Base-by-base conservation (phyloP, 1,140 invertebrate genomes). In the Asbolus verrucosus region DNA sequence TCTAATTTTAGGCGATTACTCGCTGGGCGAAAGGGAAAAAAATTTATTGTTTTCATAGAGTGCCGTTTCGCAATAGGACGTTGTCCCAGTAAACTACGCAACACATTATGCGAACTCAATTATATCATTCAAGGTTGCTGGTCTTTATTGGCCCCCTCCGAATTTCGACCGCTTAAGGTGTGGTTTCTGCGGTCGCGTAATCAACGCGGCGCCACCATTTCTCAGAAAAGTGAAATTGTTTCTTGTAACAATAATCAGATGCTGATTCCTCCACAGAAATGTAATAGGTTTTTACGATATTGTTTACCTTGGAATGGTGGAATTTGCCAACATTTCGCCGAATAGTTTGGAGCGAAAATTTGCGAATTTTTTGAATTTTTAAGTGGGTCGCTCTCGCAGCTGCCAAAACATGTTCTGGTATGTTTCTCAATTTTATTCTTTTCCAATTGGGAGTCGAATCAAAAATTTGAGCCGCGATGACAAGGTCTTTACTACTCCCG, bases 71-170 rank as follows among this genome's bases (percentile, higher is more conserved):
- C 46, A 54, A 54, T 18, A 63, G 61, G 36, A 63, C 39, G 21
- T 63, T 63, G 61, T 63, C 61, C 61, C 30, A 63, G 61, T 63
- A 43, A 63, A 63, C 61, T 63, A 63, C 61, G 61, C 33, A 63
- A 54, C 11, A 54, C n/a, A 11, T 54, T 6, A 54, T 54, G 46
- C 27, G 21, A 54, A 54, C 27, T 54, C 19, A 54, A 30, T 54
- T 54, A 54, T 30, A 9, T 54, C 46, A 21, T 30, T 8, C 46
- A 54, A 54, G 46, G 46, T 54, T 54, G 18, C 19, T 8, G 24
- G n/a, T n/a, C n/a, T n/a, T 8, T 4, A 9, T 6, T 0, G 19
- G 18, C 18, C 27, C 8, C 11, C 19, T 21, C 21, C 3, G 14
- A 54, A 27, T 31, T 54, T 46, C 18, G n/a, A 16, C n/a, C n/a